Evolutionary conservation across 2,113 vertebrate species (phyloP).

Genomic region (Aldabrachelys gigantea): DNA sequence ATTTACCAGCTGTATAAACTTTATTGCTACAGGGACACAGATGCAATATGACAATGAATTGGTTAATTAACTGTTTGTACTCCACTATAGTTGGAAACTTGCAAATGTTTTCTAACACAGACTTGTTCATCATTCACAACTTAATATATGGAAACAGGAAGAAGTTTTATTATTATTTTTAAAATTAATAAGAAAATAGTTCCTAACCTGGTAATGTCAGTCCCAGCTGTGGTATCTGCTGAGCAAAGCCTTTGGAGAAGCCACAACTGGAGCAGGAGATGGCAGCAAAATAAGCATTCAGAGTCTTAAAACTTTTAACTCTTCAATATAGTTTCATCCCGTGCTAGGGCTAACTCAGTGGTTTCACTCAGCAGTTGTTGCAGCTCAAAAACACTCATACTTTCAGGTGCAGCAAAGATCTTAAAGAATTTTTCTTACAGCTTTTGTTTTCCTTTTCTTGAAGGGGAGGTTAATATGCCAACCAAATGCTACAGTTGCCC

Average conservation of each 20-base stretch:
- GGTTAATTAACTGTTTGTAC: background rate
- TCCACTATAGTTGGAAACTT: background rate
- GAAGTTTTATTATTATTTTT: background rate
- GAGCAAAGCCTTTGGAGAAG: background rate
- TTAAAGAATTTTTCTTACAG: background rate
- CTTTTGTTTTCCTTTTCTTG: background rate
- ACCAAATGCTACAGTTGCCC: background rate
- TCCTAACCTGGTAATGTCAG: background rate
- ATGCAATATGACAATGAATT: background rate
- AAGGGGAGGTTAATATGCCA: background rate
- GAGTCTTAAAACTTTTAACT: background rate
- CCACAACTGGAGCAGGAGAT: background rate
- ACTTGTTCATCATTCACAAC: fast-evolving
- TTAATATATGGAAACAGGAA: too few relatives aligned
- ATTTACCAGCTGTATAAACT: conserved; percentile 41
- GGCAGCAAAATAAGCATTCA: background rate
- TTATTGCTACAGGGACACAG: background rate
- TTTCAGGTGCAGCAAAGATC: background rate
- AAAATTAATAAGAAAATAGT: background rate
- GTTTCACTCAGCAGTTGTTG: background rate
- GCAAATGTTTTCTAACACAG: background rate
- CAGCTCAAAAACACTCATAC: background rate
- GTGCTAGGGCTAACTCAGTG: background rate
- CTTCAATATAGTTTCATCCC: background rate
- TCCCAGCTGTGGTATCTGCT: background rate